Evolutionary conservation across 2,113 vertebrate genomes (phyloP).

Genomic region (Arothron firmamentum): DNA sequence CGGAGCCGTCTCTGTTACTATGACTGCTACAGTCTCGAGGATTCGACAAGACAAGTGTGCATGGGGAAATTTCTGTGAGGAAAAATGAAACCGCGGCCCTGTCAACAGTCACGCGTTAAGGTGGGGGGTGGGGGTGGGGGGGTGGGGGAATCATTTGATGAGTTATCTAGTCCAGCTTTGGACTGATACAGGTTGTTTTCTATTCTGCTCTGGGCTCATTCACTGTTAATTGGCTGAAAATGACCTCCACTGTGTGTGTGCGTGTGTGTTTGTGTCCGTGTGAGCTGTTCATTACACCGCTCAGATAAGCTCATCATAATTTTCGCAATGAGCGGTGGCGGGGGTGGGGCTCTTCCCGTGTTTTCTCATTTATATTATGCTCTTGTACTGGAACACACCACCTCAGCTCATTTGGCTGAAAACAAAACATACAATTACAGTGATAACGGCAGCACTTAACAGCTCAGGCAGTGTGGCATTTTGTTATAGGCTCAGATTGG

Average conservation of each 20-base stretch:
- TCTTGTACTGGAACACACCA: slow-evolving; percentile 33
- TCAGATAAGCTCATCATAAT: slow-evolving; percentile 60
- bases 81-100: slow-evolving; percentile 8
- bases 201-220: slow-evolving; percentile 47
- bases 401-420: slow-evolving; percentile 56
- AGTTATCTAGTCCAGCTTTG: slow-evolving; percentile 39
- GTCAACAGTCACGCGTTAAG: slow-evolving; percentile 23
- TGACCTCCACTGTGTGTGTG: slow-evolving; percentile 36
- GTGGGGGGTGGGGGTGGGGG: too few species aligned
- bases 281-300: slow-evolving; percentile 51
- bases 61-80: slow-evolving; percentile 9
- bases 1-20: slow-evolving; percentile 4
- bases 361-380: slow-evolving; percentile 50
- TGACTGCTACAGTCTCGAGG: not conserved
- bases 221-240: slow-evolving; percentile 58
- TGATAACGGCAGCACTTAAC: slow-evolving; percentile 27
- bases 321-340: slow-evolving; percentile 34
- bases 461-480: slow-evolving; percentile 25
- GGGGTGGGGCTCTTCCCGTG: slow-evolving; percentile 11
- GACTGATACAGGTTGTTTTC: slow-evolving; percentile 45
- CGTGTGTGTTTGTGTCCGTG: slow-evolving; percentile 15
- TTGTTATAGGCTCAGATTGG: slow-evolving; percentile 23
- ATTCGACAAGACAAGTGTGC: not conserved
- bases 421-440: slow-evolving; percentile 47
- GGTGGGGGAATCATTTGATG: slow-evolving; percentile 34